These are phyloP conservation scores for Planococcus citri DNA, from an alignment of 1,140 invertebrate genomes.

Conservation along the genomic window DNA sequence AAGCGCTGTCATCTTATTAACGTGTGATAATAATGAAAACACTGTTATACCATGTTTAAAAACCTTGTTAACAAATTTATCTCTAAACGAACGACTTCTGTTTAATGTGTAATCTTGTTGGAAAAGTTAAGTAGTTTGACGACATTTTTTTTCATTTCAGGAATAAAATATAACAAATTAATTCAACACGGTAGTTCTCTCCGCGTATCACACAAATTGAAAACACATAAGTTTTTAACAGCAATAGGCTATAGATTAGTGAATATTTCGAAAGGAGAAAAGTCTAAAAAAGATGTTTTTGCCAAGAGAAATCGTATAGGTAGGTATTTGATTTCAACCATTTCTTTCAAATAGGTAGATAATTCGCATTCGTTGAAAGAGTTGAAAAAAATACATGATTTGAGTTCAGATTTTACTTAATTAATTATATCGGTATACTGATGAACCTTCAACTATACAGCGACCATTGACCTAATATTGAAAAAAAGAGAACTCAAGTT, in stretches of 20 bases:
- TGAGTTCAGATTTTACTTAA: not conserved
- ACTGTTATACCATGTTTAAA: not conserved
- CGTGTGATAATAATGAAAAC: constrained; percentile 7
- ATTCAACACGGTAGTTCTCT: not conserved
- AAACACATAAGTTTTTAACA: no score
- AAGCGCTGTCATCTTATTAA: not conserved
- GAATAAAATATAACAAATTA: not conserved
- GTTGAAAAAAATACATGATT: no score
- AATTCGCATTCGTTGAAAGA: no score
- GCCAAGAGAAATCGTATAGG: no score
- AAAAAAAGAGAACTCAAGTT: not conserved
- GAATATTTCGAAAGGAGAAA: no score
- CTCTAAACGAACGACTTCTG: not conserved
- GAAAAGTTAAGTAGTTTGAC: not conserved
- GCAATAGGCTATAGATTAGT: no score
- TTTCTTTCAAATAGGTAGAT: no score
- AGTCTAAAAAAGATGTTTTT: no score
- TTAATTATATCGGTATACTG: not conserved
- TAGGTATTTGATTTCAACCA: no score
- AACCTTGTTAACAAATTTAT: not conserved
- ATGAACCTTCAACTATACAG: not conserved
- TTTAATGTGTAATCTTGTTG: not conserved
- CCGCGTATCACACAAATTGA: no score
- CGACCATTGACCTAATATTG: constrained; percentile 1
- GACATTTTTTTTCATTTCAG: not conserved